Base-by-base conservation (phyloP, 2,113 vertebrate genomes). In the Psephotus haematonotus region DNA sequence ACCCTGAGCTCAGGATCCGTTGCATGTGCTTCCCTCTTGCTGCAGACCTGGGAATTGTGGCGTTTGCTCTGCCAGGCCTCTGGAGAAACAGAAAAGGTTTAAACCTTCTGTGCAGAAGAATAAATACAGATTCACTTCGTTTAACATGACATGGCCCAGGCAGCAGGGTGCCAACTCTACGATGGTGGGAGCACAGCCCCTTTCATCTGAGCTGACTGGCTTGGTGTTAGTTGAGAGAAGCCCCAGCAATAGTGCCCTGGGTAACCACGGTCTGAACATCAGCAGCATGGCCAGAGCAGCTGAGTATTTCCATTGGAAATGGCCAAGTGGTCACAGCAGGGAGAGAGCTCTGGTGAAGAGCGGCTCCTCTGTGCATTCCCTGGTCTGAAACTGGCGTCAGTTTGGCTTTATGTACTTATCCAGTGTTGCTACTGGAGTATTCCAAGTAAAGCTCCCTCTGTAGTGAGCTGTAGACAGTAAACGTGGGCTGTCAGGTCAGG, bases 141-240 rank as follows among this genome's bases (percentile, higher is more conserved):
- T 74, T 57, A n/a, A 25, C 6, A 8, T 27, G 19, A 43, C 29
- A 0, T 49, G 19, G 16, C 24, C 2, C 28, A 62, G 46, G 82
- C 76, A 90, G 92, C 80, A 63, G 75, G 83, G 46, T 84, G n/a
- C 55, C 77, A 85, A 10, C 67, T 92, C 69, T 39, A 12, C 20
- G 27, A 2, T 0, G 12, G 55, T 52, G 41, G 64, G 31, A 84
- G 17, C 50, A 28, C 0, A 0, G 86, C 11, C 19, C 28, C 67
- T 77, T 88, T 47, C 29, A 9, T 63, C 59, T 74, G 64, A 89
- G 43, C 41, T 84, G 18, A 53, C n/a, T 84, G 41, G 13, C 22
- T 60, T 76, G 33, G 15, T 71, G 17, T 43, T 52, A 67, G 37
- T 67, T 0, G 5, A 81, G 60, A 50, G 33, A 15, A 69, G 14